phyloP scores from a whole-genome alignment of 2,797 vertebrate genomes.

The Pseudochirops cupreus region DNA sequence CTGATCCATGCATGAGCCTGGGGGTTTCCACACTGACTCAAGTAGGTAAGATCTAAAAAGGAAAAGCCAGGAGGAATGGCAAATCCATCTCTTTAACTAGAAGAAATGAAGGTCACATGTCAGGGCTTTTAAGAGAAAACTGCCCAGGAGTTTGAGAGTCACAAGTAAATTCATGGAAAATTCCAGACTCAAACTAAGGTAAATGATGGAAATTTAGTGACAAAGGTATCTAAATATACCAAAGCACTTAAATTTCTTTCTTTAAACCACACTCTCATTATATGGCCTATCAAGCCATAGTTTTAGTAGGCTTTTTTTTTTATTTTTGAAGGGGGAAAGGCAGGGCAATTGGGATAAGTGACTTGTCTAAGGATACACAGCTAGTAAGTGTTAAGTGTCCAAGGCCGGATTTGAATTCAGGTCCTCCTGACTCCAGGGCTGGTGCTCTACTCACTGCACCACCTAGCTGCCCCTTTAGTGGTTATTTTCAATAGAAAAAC shows the following conservation, averaged over 20 bases:
- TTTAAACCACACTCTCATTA: background rate
- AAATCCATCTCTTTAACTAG: background rate
- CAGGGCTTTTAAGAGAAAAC: background rate
- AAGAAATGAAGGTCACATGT: background rate
- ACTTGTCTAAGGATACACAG: no score
- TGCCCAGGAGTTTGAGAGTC: background rate
- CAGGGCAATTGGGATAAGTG: no score
- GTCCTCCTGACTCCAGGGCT: no score
- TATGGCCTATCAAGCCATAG: background rate
- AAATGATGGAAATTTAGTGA: background rate
- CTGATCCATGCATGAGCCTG: background rate
- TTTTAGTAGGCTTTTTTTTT: background rate
- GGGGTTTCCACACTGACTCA: background rate
- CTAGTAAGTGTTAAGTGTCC: no score
- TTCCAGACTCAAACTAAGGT: background rate
- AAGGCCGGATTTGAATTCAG: no score
- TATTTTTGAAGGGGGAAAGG: no score
- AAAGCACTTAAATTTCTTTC: background rate
- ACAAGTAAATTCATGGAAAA: background rate
- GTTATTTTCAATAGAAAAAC: background rate
- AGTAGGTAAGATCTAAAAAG: background rate
- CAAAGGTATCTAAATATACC: background rate
- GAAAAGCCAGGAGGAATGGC: background rate
- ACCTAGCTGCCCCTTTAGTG: no score
- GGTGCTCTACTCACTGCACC: no score